phyloP scores from a whole-genome alignment of 2,888 invertebrate genomes.

The Agrenia bidenticulata region DNA sequence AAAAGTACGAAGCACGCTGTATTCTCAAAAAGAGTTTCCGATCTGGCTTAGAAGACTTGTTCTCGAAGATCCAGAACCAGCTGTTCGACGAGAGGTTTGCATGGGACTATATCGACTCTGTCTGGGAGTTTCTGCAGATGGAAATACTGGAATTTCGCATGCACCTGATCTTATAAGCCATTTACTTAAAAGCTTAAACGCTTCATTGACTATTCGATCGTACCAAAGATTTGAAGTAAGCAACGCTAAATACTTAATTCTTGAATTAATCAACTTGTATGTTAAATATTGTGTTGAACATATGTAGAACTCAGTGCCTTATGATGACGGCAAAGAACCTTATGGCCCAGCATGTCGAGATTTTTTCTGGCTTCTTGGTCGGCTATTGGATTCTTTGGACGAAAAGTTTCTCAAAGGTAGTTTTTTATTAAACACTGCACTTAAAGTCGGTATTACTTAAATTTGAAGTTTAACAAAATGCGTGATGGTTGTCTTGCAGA shows the following conservation, averaged over 20 bases:
- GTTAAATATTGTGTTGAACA: neutral
- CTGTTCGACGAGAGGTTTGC: conserved; percentile 86
- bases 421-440: neutral
- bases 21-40: conserved; percentile 69
- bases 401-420: conserved; percentile 73
- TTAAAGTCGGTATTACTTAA: neutral
- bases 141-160: conserved; percentile 55
- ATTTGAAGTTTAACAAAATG: conserved; percentile 23
- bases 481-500: conserved; percentile 54
- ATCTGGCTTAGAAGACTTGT: conserved; percentile 80
- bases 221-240: conserved; percentile 59
- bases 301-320: neutral
- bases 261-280: neutral
- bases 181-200: conserved; percentile 74
- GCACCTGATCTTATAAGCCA: conserved; percentile 72
- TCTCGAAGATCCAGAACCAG: conserved; percentile 88
- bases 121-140: conserved; percentile 63
- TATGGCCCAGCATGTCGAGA: conserved; percentile 92
- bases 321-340: conserved; percentile 84
- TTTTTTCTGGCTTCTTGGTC: conserved; percentile 89
- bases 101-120: conserved; percentile 88
- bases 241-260: neutral
- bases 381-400: conserved; percentile 81
- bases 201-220: conserved; percentile 82
- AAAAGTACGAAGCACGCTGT: conserved; percentile 73